Conservation (phyloP, 2,113 vertebrate genomes). For the Spizaetus ornatus region DNA sequence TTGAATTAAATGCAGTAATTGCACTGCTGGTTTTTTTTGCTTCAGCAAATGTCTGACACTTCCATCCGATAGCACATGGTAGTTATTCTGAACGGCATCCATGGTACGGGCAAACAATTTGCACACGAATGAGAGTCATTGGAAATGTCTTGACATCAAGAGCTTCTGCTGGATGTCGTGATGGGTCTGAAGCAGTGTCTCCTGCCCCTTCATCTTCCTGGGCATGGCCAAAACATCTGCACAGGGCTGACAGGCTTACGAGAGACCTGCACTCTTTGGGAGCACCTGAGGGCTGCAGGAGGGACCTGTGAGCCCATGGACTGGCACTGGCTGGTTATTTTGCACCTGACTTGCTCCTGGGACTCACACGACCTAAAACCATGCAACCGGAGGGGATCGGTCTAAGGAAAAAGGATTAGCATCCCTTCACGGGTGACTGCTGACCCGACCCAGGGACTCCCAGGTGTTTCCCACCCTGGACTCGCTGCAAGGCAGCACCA, state of each 20-base stretch:
- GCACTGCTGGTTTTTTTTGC: too few species aligned
- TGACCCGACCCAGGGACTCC: accelerated
- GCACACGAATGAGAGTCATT: too few species aligned
- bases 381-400: neutral
- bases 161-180: neutral
- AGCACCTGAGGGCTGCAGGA: neutral
- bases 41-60: neutral
- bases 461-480: neutral
- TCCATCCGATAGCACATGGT: accelerated
- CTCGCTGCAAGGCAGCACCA: neutral
- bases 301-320: neutral
- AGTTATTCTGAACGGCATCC: accelerated
- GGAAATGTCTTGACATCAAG: neutral
- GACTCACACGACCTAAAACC: neutral
- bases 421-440: accelerated
- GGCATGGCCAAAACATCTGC: neutral
- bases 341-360: neutral
- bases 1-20: neutral
- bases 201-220: neutral
- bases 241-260: too few species aligned
- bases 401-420: neutral
- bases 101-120: accelerated
- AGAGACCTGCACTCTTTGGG: neutral
- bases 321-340: neutral
- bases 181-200: neutral